These are phyloP conservation scores for Sebastes oblongus DNA, from an alignment of 2,797 vertebrate species.

Conservation along the genomic window DNA sequence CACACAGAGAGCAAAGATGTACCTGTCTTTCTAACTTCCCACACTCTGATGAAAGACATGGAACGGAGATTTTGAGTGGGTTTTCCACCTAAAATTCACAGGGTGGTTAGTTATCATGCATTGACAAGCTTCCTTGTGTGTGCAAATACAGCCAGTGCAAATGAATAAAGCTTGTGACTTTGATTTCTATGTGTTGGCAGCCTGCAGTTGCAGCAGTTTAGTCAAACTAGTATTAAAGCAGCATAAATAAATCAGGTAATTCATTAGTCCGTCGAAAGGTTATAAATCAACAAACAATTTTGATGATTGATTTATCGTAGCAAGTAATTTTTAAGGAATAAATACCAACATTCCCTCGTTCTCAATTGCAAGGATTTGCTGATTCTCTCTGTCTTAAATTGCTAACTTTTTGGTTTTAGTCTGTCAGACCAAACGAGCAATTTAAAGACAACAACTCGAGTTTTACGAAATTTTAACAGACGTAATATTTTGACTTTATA, in stretches of 20 bases:
- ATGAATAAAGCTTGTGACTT: background rate
- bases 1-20: constrained; percentile 10
- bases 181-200: background rate
- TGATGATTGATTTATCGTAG: background rate
- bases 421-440: background rate
- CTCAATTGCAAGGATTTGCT: background rate
- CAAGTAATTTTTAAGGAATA: background rate
- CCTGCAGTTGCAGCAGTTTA: background rate
- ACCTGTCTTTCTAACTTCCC: constrained; percentile 67
- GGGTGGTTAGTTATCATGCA: constrained; percentile 20
- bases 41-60: constrained; percentile 48
- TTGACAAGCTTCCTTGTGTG: background rate
- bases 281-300: background rate
- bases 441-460: background rate
- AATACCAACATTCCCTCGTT: background rate
- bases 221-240: background rate
- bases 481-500: background rate
- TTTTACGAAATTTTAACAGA: background rate
- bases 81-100: constrained; percentile 73
- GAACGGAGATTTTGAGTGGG: constrained; percentile 70
- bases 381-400: background rate
- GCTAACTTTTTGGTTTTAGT: background rate
- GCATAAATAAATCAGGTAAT: background rate
- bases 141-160: background rate
- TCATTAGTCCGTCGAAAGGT: background rate